Evolutionary conservation across 2,113 vertebrate species (phyloP).

Genomic region (Turdus rufiventris): DNA sequence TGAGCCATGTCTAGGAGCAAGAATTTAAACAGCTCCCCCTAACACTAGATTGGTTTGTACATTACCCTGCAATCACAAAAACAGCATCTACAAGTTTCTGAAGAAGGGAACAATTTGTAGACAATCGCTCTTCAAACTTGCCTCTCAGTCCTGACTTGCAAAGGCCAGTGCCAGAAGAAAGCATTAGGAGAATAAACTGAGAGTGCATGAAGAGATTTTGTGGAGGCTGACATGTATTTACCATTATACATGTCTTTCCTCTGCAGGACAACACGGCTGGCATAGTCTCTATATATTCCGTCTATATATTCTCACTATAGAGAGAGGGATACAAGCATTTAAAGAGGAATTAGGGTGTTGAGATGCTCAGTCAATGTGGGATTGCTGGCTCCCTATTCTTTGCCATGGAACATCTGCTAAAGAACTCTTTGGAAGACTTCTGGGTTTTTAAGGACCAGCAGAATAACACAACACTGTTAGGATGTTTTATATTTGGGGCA

Average conservation of each 20-base stretch:
- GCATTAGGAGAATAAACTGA: background rate
- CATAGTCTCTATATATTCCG: background rate
- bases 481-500: conserved; percentile 27
- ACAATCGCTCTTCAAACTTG: background rate
- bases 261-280: background rate
- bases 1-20: background rate
- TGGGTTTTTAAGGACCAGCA: conserved; percentile 7
- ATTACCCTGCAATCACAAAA: background rate
- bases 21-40: background rate
- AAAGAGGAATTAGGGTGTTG: background rate
- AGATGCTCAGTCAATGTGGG: background rate
- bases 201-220: background rate
- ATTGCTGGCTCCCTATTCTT: background rate
- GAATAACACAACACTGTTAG: background rate
- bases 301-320: background rate
- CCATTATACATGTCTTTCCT: background rate
- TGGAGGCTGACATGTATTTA: background rate
- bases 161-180: background rate
- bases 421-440: background rate
- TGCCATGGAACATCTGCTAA: background rate
- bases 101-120: background rate
- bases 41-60: background rate
- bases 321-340: background rate
- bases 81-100: background rate
- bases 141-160: background rate